phyloP scores from a whole-genome alignment of 2,113 vertebrate genomes.

The Climacteris rufus region DNA sequence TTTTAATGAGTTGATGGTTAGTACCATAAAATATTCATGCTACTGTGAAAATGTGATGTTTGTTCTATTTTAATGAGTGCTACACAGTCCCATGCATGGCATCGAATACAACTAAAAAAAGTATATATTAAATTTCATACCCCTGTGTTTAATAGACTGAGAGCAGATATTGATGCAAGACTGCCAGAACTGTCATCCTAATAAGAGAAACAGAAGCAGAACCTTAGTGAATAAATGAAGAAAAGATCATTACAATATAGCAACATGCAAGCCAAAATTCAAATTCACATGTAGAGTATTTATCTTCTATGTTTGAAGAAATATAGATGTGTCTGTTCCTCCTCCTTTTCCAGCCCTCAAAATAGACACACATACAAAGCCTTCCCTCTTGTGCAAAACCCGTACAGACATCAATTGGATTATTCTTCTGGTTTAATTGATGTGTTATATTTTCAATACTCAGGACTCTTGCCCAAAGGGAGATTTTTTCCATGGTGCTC shows the following conservation, averaged over 20 bases:
- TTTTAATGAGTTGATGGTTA: conserved; percentile 66
- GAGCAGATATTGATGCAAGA: conserved; percentile 82
- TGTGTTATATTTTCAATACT: not conserved
- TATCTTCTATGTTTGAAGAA: not conserved
- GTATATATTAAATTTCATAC: conserved; percentile 77
- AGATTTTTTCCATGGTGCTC: not conserved
- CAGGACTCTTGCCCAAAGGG: not conserved
- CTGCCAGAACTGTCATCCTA: conserved; percentile 81
- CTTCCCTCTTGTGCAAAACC: not conserved
- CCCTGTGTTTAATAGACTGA: conserved; percentile 82
- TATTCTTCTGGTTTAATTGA: not conserved
- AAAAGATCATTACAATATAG: conserved; percentile 32
- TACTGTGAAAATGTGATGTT: conserved; percentile 63
- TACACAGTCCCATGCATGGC: conserved; percentile 69
- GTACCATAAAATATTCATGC: conserved; percentile 64
- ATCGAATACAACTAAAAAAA: conserved; percentile 57
- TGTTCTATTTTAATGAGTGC: conserved; percentile 43
- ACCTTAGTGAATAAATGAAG: conserved; percentile 65
- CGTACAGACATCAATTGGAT: not conserved
- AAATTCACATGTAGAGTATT: not conserved
- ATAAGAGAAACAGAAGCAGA: conserved; percentile 76
- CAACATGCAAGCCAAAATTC: conserved; percentile 30
- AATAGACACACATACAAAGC: not conserved
- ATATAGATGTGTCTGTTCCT: not conserved
- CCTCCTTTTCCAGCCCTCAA: not conserved